Conservation (phyloP, 2,797 vertebrate genomes). For the Hoplostethus mediterraneus region DNA sequence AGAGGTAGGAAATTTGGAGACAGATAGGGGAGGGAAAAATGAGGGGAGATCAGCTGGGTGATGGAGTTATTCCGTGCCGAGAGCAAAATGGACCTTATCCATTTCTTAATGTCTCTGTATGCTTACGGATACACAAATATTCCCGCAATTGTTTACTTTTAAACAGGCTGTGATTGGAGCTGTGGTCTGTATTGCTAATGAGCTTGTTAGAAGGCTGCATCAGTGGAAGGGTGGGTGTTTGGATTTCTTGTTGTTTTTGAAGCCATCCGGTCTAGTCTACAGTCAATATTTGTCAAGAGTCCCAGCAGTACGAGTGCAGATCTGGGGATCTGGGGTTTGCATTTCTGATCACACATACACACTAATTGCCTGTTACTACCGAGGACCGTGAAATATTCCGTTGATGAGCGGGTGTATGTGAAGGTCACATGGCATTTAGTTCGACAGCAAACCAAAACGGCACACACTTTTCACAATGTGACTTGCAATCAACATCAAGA, state of each 20-base stretch:
- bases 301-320: too few relatives aligned
- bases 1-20: constrained; percentile 6
- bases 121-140: neutral
- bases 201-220: neutral
- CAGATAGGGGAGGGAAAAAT: neutral
- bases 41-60: constrained; percentile 47
- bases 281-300: too few relatives aligned
- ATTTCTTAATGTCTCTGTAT: constrained; percentile 34
- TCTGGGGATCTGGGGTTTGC: too few relatives aligned
- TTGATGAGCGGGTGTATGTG: too few relatives aligned
- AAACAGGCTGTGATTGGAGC: neutral
- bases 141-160: neutral
- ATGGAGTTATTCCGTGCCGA: constrained; percentile 29
- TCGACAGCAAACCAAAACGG: too few relatives aligned
- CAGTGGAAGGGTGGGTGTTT: neutral
- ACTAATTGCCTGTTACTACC: too few relatives aligned
- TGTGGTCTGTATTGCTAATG: neutral
- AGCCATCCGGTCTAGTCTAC: too few relatives aligned
- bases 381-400: too few relatives aligned
- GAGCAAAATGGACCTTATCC: constrained; percentile 31
- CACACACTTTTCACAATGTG: too few relatives aligned
- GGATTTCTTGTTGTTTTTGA: neutral
- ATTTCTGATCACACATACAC: too few relatives aligned
- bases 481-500: too few relatives aligned
- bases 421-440: too few relatives aligned